A percentile compares a stretch with the other conserved stretches of the same genome.
These are phyloP conservation scores for Choristoneura rosaceana DNA, from an alignment of 2,888 invertebrate genomes.

Conservation along the genomic window DNA sequence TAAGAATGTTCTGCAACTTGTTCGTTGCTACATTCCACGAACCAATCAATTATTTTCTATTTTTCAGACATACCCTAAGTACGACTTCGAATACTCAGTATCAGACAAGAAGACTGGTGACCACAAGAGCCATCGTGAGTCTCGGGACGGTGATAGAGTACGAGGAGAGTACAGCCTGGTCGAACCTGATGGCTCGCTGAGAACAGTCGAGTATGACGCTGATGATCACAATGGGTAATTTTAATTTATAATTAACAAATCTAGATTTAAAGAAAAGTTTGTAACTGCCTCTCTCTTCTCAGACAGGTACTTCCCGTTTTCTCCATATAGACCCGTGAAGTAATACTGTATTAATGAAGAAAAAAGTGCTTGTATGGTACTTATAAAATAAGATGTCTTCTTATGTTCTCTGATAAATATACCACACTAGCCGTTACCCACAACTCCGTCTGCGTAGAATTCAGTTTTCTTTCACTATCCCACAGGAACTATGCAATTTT, in stretches of 20 bases:
- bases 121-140: conserved; percentile 83
- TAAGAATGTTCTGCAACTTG: too few relatives aligned
- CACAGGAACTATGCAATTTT: too few relatives aligned
- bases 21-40: too few relatives aligned
- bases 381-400: too few relatives aligned
- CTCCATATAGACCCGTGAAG: too few relatives aligned
- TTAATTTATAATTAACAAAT: not conserved
- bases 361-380: too few relatives aligned
- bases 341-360: too few relatives aligned
- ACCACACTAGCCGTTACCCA: too few relatives aligned
- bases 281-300: not conserved
- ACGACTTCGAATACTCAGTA: conserved; percentile 86
- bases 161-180: conserved; percentile 84
- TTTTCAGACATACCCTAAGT: conserved; percentile 82
- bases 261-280: not conserved
- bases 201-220: conserved; percentile 85
- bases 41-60: conserved; percentile 14
- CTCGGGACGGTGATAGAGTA: conserved; percentile 84
- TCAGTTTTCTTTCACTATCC: too few relatives aligned
- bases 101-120: conserved; percentile 85
- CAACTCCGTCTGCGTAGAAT: too few relatives aligned
- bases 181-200: conserved; percentile 84
- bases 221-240: conserved; percentile 84
- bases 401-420: too few relatives aligned
- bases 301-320: not conserved